These are phyloP conservation scores for Homalodisca vitripennis DNA, from an alignment of 1,140 invertebrate genomes.

Conservation along the genomic window DNA sequence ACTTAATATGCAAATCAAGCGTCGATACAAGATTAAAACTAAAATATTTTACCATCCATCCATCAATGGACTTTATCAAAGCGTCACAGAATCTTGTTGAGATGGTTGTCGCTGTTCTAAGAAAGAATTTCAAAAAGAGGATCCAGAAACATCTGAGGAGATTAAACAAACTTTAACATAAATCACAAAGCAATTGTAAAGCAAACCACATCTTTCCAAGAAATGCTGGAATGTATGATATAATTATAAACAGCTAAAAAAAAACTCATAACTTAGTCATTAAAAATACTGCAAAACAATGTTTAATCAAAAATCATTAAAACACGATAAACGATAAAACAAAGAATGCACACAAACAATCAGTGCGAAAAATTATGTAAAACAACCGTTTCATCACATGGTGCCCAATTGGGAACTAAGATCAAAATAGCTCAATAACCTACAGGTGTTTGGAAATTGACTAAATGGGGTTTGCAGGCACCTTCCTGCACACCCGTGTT, in stretches of 20 bases:
- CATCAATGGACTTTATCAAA: no score
- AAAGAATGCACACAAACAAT: slow-evolving; percentile 16
- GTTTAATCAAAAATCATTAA: background rate
- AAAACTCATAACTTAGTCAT: background rate
- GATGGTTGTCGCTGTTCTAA: background rate
- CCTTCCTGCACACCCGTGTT: background rate
- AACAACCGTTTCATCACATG: slow-evolving; percentile 17
- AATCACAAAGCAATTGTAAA: background rate
- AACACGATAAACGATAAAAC: slow-evolving; percentile 6
- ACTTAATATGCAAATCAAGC: no score
- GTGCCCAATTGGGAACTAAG: slow-evolving; percentile 17
- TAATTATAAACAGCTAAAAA: background rate
- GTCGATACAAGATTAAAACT: no score
- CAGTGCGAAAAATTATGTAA: background rate
- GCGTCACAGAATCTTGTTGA: background rate
- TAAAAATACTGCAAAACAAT: slow-evolving; percentile 19
- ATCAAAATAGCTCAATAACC: slow-evolving; percentile 17
- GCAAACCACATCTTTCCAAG: background rate
- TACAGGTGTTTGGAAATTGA: slow-evolving; percentile 27
- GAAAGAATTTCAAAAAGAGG: no score
- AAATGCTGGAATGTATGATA: slow-evolving; percentile 9
- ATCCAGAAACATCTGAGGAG: background rate
- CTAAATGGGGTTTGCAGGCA: background rate
- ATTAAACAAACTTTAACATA: background rate
- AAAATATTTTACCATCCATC: no score